These are phyloP conservation scores for Artemia sinica DNA, from an alignment of 2,888 invertebrate genomes.

Conservation along the genomic window DNA sequence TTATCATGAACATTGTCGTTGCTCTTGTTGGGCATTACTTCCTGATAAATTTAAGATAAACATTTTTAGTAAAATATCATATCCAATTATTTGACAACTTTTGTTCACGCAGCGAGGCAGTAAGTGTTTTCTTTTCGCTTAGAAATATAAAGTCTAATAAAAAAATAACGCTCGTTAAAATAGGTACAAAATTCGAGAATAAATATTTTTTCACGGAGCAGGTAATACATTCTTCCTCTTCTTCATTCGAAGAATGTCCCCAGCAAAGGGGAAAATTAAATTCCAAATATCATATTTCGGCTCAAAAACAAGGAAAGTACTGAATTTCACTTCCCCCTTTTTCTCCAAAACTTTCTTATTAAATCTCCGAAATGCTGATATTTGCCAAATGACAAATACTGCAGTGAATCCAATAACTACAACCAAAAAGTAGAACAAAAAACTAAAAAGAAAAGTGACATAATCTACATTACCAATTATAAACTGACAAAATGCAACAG, in stretches of 20 bases:
- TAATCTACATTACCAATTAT: not conserved
- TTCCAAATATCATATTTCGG: conserved; percentile 16
- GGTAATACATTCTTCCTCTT: not conserved
- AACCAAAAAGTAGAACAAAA: conserved; percentile 10
- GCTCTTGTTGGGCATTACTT: no score
- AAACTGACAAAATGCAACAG: conserved; percentile 7
- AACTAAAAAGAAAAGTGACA: not conserved
- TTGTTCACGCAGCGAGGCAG: no score
- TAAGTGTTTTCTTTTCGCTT: no score
- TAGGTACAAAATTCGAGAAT: no score
- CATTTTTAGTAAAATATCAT: no score
- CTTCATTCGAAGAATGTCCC: not conserved
- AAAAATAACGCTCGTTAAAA: no score
- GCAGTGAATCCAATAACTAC: conserved; percentile 8
- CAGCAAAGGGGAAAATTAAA: conserved; percentile 18
- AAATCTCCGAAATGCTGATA: not conserved
- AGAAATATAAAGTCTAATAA: no score
- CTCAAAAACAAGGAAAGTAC: conserved; percentile 15
- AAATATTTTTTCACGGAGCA: not conserved
- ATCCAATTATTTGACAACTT: no score
- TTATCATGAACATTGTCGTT: no score
- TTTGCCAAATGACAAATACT: not conserved
- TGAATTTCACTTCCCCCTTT: not conserved
- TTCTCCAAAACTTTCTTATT: not conserved
- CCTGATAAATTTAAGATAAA: no score